Conservation (phyloP, 53 echinoderm and acorn worm species). For the Zoroaster sp. region DNA sequence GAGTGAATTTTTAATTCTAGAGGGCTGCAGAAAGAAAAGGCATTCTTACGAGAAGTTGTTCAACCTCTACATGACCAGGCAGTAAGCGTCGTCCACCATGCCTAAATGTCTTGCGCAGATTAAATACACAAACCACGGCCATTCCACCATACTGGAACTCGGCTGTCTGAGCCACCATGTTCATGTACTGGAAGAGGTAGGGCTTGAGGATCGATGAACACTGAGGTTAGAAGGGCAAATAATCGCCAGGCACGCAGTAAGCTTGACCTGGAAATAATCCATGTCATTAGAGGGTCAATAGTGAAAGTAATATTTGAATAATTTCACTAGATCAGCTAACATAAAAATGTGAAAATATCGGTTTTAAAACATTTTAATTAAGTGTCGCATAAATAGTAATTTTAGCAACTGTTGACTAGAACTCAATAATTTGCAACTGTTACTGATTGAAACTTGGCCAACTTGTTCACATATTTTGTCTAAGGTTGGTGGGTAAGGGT, state of each 20-base stretch:
- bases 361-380: background rate
- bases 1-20: background rate
- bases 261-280: constrained; percentile 65
- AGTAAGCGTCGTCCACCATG: constrained; percentile 68
- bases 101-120: constrained; percentile 72
- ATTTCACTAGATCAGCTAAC: too few relatives aligned
- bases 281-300: too few relatives aligned
- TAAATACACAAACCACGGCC: constrained; percentile 70
- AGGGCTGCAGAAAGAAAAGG: background rate
- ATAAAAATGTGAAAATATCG: background rate
- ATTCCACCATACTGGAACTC: constrained; percentile 72
- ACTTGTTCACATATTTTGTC: too few relatives aligned
- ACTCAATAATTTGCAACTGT: too few relatives aligned
- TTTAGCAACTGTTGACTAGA: too few relatives aligned
- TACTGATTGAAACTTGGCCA: too few relatives aligned
- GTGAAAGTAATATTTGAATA: too few relatives aligned
- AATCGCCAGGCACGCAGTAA: constrained; percentile 77
- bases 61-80: constrained; percentile 74
- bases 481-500: too few relatives aligned
- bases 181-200: constrained; percentile 82
- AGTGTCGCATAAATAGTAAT: too few relatives aligned
- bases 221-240: constrained; percentile 71
- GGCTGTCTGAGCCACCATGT: constrained; percentile 61
- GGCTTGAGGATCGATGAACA: constrained; percentile 76
- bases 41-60: constrained; percentile 67